A percentile compares a stretch with the other conserved stretches of the same genome.
These are phyloP conservation scores for Nemotelus pantherinus DNA, from an alignment of 2,888 invertebrate genomes.

Conservation along the genomic window DNA sequence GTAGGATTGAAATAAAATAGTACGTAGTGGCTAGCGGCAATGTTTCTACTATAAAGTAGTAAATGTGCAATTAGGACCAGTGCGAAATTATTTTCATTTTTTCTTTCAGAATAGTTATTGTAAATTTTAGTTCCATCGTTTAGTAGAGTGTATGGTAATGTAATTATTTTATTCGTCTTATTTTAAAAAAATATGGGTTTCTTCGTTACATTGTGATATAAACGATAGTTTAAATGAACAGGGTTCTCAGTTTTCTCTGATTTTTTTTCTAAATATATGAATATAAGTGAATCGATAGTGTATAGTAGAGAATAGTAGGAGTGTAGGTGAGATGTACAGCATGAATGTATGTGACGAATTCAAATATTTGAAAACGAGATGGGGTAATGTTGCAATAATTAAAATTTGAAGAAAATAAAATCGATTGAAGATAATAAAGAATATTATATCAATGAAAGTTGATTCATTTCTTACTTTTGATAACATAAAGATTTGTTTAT, in stretches of 20 bases:
- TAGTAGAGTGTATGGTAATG: background rate
- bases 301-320: background rate
- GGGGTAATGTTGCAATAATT: constrained; percentile 35
- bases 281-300: background rate
- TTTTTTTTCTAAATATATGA: constrained; percentile 14
- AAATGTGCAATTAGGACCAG: constrained; percentile 38
- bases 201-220: constrained; percentile 44
- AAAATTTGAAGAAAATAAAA: constrained; percentile 18
- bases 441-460: too few species aligned
- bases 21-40: too few species aligned
- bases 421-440: background rate
- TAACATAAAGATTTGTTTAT: too few species aligned
- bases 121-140: background rate
- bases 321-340: too few species aligned
- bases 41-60: background rate
- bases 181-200: background rate
- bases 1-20: too few species aligned
- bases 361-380: background rate
- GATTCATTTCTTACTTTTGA: too few species aligned
- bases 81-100: background rate
- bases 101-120: background rate
- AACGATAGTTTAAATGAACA: constrained; percentile 31
- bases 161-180: background rate
- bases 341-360: constrained; percentile 15
- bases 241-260: constrained; percentile 28